Evolutionary conservation across 2,888 invertebrate species (phyloP).

Genomic region (Lumbricus terrestris): DNA sequence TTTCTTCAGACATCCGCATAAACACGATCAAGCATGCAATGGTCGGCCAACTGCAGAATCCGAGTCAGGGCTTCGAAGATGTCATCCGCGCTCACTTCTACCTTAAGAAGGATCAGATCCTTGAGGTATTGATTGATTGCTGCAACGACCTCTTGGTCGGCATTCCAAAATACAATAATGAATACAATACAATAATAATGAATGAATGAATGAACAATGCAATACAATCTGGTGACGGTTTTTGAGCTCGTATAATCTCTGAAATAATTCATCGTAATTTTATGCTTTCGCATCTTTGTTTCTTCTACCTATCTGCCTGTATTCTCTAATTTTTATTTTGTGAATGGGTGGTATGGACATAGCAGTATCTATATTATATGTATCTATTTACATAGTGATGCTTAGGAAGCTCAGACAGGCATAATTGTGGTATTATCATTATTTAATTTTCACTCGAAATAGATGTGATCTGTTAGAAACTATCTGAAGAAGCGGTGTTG

Average conservation of each 20-base stretch:
- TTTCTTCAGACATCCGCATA: constrained; percentile 43
- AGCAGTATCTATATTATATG: not conserved
- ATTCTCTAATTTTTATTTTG: too few relatives aligned
- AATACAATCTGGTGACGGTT: not conserved
- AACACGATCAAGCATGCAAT: constrained; percentile 52
- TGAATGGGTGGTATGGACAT: not conserved
- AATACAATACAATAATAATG: too few relatives aligned
- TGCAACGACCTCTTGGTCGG: too few relatives aligned
- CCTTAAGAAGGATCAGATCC: constrained; percentile 46
- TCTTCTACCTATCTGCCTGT: not conserved
- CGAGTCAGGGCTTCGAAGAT: constrained; percentile 51
- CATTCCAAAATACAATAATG: too few relatives aligned
- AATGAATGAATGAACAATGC: too few relatives aligned
- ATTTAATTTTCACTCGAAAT: not conserved
- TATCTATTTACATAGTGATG: not conserved
- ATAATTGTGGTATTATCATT: not conserved
- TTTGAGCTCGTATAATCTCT: not conserved
- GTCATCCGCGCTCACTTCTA: constrained; percentile 49
- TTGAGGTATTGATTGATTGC: constrained; percentile 49
- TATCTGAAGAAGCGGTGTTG: too few relatives aligned
- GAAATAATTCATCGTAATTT: not conserved
- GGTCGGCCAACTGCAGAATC: constrained; percentile 47
- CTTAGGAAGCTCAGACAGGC: not conserved
- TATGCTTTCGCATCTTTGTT: not conserved
- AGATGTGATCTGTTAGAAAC: too few relatives aligned